A percentile compares a stretch with the other conserved stretches of the same genome.
Evolutionary conservation across 2,888 invertebrate species (phyloP).

Genomic region (Drosophila lacicola): DNA sequence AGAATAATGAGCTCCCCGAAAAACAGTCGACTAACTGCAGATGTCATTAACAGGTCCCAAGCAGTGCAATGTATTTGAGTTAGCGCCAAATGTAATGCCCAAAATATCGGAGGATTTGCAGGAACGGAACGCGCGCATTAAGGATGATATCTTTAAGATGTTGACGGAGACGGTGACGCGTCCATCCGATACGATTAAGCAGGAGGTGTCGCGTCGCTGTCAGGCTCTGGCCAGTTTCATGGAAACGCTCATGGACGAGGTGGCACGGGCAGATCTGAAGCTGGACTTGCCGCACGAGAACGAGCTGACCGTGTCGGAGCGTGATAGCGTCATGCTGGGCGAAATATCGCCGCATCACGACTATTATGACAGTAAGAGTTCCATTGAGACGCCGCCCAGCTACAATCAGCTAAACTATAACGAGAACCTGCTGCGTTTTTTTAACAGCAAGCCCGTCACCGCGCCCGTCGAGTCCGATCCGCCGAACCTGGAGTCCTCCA

Average conservation of each 20-base stretch:
- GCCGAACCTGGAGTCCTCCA: constrained; percentile 83
- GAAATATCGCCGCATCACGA: constrained; percentile 94
- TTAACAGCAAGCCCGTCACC: constrained; percentile 89
- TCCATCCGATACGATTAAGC: constrained; percentile 87
- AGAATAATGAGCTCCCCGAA: too few species aligned
- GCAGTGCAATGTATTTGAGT: constrained; percentile 91
- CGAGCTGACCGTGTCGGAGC: constrained; percentile 87
- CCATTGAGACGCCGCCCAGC: constrained; percentile 92
- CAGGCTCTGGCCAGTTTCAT: constrained; percentile 91
- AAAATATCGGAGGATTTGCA: constrained; percentile 88
- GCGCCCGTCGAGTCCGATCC: constrained; percentile 86
- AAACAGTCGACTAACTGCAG: too few species aligned
- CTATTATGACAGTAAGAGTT: constrained; percentile 91
- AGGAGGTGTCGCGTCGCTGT: constrained; percentile 89
- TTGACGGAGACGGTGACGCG: constrained; percentile 88
- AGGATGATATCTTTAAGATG: constrained; percentile 89
- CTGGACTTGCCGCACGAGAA: constrained; percentile 87
- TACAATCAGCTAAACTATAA: constrained; percentile 95
- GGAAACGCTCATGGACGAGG: constrained; percentile 90
- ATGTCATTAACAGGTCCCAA: constrained; percentile 87
- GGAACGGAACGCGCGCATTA: constrained; percentile 87
- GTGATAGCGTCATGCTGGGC: constrained; percentile 92
- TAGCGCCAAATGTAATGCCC: constrained; percentile 78
- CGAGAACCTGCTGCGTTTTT: constrained; percentile 91
- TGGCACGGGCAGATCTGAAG: constrained; percentile 87